These are phyloP conservation scores for Centropyge bicolor DNA, from an alignment of 2,797 vertebrate genomes.

Conservation along the genomic window DNA sequence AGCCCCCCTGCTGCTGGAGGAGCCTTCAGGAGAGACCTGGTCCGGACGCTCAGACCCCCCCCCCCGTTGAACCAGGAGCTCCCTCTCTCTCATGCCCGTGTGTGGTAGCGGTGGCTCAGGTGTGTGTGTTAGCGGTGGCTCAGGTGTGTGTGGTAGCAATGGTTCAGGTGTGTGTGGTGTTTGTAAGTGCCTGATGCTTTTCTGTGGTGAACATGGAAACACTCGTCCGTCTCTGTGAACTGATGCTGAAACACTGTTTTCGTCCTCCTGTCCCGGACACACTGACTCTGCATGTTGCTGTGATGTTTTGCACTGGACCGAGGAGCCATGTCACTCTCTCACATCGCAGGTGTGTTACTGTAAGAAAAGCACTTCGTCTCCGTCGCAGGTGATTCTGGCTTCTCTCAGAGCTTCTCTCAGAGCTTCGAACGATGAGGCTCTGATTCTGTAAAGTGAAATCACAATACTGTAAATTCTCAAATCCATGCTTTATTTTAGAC, in stretches of 20 bases:
- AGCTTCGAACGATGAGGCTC: background rate
- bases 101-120: too few species aligned
- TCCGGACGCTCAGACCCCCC: conserved; percentile 7
- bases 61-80: background rate
- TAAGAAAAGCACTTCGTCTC: background rate
- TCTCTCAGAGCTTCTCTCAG: background rate
- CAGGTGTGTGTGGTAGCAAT: background rate
- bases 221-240: conserved; percentile 11
- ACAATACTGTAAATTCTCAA: conserved; percentile 23
- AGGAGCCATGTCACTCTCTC: conserved; percentile 46
- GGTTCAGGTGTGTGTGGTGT: background rate
- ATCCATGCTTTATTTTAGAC: background rate
- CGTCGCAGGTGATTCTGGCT: background rate
- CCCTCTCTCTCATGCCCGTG: background rate
- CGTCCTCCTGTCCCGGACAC: conserved; percentile 36
- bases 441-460: background rate
- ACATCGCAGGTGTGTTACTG: conserved; percentile 20
- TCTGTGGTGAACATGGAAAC: conserved; percentile 33
- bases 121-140: too few species aligned
- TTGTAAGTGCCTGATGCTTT: conserved; percentile 57
- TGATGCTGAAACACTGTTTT: conserved; percentile 40
- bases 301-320: conserved; percentile 59
- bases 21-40: background rate
- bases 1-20: background rate
- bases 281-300: conserved; percentile 53